Conservation (phyloP, 2,888 invertebrate genomes). For the Dendrolimus pini region DNA sequence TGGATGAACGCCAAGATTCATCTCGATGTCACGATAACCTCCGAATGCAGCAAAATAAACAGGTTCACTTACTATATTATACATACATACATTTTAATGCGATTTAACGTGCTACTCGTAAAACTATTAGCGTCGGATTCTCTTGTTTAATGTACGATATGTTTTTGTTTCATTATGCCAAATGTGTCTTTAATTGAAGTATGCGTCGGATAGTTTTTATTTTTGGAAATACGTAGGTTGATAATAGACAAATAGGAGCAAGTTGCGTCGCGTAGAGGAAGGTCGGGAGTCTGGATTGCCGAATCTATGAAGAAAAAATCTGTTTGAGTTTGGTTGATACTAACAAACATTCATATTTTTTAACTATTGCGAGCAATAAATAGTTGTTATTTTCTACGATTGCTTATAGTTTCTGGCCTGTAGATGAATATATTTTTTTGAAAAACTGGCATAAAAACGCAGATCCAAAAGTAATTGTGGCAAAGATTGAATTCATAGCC, state of each 20-base stretch:
- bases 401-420: no score
- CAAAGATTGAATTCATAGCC: no score
- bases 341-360: no score
- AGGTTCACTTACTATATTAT: constrained; percentile 31
- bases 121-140: constrained; percentile 35
- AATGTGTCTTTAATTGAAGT: constrained; percentile 12
- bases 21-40: constrained; percentile 43
- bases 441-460: no score
- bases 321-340: no score
- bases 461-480: no score
- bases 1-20: constrained; percentile 31
- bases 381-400: no score
- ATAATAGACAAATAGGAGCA: not conserved
- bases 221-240: not conserved
- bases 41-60: constrained; percentile 49
- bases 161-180: constrained; percentile 13
- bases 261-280: not conserved
- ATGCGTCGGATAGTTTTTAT: constrained; percentile 7
- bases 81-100: constrained; percentile 23
- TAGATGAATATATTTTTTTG: no score
- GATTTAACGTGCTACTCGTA: constrained; percentile 40
- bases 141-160: constrained; percentile 11
- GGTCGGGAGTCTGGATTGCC: not conserved
- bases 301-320: no score
- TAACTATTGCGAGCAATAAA: no score